Percentiles rank a stretch among this genome's conserved stretches.
Evolutionary conservation across 2,113 vertebrate genomes (phyloP).

Genomic region (Myrmophylax atrothorax): DNA sequence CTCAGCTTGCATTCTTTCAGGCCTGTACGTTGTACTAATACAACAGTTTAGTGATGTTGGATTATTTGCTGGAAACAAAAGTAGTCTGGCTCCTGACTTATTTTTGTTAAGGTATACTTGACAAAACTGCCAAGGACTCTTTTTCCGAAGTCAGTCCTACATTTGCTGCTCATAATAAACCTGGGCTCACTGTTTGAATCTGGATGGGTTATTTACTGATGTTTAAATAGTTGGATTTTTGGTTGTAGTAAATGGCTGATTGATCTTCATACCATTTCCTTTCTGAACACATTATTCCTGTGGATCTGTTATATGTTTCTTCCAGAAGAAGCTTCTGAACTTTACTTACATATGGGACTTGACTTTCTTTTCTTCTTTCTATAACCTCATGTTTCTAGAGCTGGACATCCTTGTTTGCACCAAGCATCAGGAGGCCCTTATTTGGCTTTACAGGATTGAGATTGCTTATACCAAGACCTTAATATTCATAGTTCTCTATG

Average conservation of each 20-base stretch:
- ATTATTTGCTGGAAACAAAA: constrained; percentile 8
- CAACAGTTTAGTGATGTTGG: background rate
- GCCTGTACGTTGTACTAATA: background rate
- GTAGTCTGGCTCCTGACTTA: background rate
- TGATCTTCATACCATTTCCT: background rate
- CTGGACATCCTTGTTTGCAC: background rate
- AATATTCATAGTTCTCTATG: background rate
- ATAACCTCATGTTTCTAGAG: background rate
- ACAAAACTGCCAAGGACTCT: background rate
- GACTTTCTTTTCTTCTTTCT: background rate
- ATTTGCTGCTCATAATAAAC: background rate
- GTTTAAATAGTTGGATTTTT: background rate
- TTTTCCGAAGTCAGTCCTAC: background rate
- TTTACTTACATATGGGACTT: background rate
- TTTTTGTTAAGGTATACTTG: constrained; percentile 5
- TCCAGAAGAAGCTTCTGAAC: background rate
- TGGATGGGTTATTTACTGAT: background rate
- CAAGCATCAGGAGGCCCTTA: background rate
- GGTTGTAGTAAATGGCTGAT: background rate
- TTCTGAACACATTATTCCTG: background rate
- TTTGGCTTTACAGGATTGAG: background rate
- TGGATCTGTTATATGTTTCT: background rate
- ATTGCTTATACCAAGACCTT: background rate
- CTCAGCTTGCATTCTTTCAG: background rate
- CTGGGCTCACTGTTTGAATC: background rate